These are phyloP conservation scores for Thamnaconus septentrionalis DNA, from an alignment of 2,113 vertebrate genomes.

Conservation along the genomic window DNA sequence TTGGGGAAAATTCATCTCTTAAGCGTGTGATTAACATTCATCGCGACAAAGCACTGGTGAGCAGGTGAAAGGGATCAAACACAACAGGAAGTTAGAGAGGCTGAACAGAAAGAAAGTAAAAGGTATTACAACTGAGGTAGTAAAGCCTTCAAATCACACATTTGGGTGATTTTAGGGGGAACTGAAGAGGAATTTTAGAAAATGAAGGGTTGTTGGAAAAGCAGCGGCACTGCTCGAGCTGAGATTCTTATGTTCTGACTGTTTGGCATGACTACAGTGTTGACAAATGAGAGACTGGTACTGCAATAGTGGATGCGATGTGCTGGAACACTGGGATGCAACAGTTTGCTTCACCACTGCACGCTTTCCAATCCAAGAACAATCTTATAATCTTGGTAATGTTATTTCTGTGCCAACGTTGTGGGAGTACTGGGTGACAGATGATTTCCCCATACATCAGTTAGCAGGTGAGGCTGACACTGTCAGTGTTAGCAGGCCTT, in stretches of 20 bases:
- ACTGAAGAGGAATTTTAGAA: slow-evolving; percentile 25
- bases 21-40: slow-evolving; percentile 71
- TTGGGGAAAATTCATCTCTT: slow-evolving; percentile 72
- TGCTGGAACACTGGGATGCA: slow-evolving; percentile 24
- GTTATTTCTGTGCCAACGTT: slow-evolving; percentile 25
- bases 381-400: background rate
- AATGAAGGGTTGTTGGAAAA: slow-evolving; percentile 18
- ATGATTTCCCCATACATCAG: slow-evolving; percentile 36
- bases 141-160: slow-evolving; percentile 47
- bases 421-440: slow-evolving; percentile 17
- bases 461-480: background rate
- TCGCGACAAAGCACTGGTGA: slow-evolving; percentile 78
- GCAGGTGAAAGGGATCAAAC: slow-evolving; percentile 68
- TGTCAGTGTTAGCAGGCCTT: too few species aligned
- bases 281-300: slow-evolving; percentile 43
- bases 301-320: slow-evolving; percentile 47
- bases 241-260: slow-evolving; percentile 15
- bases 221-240: slow-evolving; percentile 28
- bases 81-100: slow-evolving; percentile 73
- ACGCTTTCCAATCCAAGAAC: background rate
- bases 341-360: slow-evolving; percentile 34
- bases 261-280: slow-evolving; percentile 32
- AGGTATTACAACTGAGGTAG: slow-evolving; percentile 36
- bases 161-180: slow-evolving; percentile 37
- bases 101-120: slow-evolving; percentile 21